Evolutionary conservation across 2,113 vertebrate genomes (phyloP).

Genomic region (Phrynocephalus versicolor): DNA sequence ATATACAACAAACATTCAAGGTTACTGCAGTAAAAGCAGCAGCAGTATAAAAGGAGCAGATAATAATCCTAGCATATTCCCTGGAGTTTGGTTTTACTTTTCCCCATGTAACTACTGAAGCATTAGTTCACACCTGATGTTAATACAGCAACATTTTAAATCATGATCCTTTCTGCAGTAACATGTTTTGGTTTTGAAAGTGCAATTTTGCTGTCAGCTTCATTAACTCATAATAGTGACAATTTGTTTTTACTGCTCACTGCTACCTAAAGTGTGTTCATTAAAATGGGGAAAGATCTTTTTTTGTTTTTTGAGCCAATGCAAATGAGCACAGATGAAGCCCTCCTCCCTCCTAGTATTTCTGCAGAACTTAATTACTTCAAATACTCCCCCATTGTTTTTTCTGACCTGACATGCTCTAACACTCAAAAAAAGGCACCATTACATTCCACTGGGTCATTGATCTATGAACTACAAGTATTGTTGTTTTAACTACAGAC

Average conservation of each 20-base stretch:
- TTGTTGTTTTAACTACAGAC: not conserved
- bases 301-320: not conserved
- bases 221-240: conserved; percentile 15
- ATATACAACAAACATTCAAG: conserved; percentile 29
- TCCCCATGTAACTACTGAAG: conserved; percentile 12
- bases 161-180: not conserved
- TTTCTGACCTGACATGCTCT: not conserved
- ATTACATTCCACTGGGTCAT: not conserved
- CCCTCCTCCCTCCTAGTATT: not conserved
- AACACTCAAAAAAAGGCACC: not conserved
- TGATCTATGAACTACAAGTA: conserved; percentile 41
- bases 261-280: conserved; percentile 5
- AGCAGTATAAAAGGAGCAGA: not conserved
- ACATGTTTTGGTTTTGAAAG: conserved; percentile 20
- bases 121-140: conserved; percentile 24
- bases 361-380: conserved; percentile 13
- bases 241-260: conserved; percentile 7
- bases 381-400: not conserved
- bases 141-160: conserved; percentile 16
- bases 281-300: not conserved
- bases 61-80: conserved; percentile 34
- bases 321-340: not conserved
- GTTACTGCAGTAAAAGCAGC: conserved; percentile 12
- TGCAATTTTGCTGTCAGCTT: conserved; percentile 39
- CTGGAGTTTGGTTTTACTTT: conserved; percentile 40